Evolutionary conservation across 1,140 invertebrate species (phyloP), one percentile per base, ranked within the genome.

Genomic region (Apis florea): DNA sequence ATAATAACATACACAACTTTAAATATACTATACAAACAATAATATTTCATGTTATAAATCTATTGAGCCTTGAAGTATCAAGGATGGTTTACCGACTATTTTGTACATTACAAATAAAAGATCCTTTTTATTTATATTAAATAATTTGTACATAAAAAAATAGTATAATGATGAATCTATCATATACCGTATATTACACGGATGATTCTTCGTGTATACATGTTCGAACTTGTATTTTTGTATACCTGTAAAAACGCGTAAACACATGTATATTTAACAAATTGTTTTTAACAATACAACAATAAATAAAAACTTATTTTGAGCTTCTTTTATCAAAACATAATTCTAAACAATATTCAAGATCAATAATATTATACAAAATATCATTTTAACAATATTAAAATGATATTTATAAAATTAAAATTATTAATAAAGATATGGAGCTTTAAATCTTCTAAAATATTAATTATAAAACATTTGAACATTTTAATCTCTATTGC

Each of bases 111-210:
- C 88, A 88, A 88, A 88, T 85, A 78, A 58, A 83, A n/a, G 40
- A 40, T 59, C 71, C 70, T 68, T 83, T 86, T 91, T 92, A 92
- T 92, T 92, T 92, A 91, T 92, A 90, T 92, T 91, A 90, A 91
- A 92, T 90, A 90, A 87, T 79, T 51, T 87, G 86, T 91, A 86
- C 66, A 87, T 88, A 87, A 17, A 74, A 24, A 59, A 58, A 73
- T 67, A 63, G 63, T 71, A 61, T 71, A 17, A 78, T 17, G 61
- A 66, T 49, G 67, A 83, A 77, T 83, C 70, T 74, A 85, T 49
- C 54, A 10, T 84, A 63, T 59, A 47, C 74, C 71, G 49, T 31
- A 49, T 82, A 26, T 58, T 74, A 66, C 61, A 56, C 58, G 54
- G 49, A 19, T 77, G 67, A 13, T 63, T 61, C 54, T 21, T 66